Conservation (phyloP, 2,113 vertebrate species). For the Symphodus melops region DNA sequence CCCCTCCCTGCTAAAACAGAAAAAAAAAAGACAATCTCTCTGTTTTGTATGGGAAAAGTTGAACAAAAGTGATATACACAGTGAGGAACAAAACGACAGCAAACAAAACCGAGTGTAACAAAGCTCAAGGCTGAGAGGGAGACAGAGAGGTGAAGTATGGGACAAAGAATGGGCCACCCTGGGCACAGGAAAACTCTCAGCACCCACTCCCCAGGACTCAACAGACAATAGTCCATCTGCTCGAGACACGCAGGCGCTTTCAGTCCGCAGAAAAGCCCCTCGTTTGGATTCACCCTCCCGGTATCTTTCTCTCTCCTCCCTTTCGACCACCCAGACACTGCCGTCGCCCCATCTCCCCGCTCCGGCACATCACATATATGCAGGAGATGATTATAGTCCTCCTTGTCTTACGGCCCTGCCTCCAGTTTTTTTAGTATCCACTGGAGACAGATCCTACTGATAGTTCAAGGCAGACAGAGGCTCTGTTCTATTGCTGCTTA, state of each 20-base stretch:
- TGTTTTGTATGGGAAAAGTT: constrained; percentile 52
- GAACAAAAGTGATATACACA: constrained; percentile 70
- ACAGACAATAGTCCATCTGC: constrained; percentile 85
- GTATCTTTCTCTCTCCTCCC: constrained; percentile 72
- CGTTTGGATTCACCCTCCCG: constrained; percentile 76
- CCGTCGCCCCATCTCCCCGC: constrained; percentile 70
- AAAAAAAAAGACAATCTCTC: constrained; percentile 26
- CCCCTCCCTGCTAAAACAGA: constrained; percentile 11
- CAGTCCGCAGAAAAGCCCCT: constrained; percentile 69
- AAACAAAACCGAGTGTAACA: constrained; percentile 68
- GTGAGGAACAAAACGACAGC: constrained; percentile 58
- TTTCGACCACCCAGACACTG: constrained; percentile 84
- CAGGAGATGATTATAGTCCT: constrained; percentile 80
- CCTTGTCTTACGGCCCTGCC: constrained; percentile 73
- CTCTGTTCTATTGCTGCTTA: constrained; percentile 64
- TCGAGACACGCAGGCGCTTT: constrained; percentile 75
- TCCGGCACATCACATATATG: constrained; percentile 69
- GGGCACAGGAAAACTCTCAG: constrained; percentile 52
- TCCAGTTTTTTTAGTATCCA: constrained; percentile 73
- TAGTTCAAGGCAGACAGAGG: constrained; percentile 67
- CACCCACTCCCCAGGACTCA: constrained; percentile 75
- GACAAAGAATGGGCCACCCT: constrained; percentile 70
- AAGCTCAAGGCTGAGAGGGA: constrained; percentile 54
- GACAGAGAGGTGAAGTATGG: constrained; percentile 67
- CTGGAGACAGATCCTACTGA: constrained; percentile 73